A percentile compares a stretch with the other conserved stretches of the same genome.
Conservation (phyloP, 2,888 invertebrate species). For the Temnothorax ravouxi region DNA sequence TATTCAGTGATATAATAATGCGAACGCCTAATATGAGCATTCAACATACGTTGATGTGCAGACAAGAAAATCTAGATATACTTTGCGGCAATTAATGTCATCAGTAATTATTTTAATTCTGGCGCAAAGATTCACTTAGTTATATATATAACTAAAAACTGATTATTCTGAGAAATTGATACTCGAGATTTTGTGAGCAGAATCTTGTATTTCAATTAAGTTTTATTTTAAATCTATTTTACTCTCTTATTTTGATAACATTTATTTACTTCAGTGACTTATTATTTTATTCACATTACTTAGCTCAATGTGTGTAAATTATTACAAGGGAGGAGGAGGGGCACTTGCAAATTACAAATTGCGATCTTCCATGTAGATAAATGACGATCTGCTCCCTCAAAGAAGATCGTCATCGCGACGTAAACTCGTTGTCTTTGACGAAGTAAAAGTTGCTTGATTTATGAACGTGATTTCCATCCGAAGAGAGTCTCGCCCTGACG, state of each 20-base stretch:
- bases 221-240: background rate
- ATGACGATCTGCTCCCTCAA: constrained; percentile 47
- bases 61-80: background rate
- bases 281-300: constrained; percentile 15
- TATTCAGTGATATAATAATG: constrained; percentile 12
- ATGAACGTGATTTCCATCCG: constrained; percentile 56
- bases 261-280: background rate
- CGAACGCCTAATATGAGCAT: background rate
- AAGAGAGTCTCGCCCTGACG: constrained; percentile 57
- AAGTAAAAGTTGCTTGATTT: constrained; percentile 53
- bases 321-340: background rate
- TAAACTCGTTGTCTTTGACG: constrained; percentile 52
- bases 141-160: background rate
- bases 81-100: too few species aligned
- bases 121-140: background rate
- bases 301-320: background rate
- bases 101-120: background rate
- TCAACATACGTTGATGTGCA: background rate
- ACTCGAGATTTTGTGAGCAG: background rate
- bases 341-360: constrained; percentile 35
- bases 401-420: constrained; percentile 54
- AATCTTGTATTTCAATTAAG: background rate
- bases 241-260: background rate
- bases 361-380: constrained; percentile 44
- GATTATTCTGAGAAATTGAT: background rate